Conservation (phyloP, 1,140 invertebrate species). For the Cecropterus lyciades region DNA sequence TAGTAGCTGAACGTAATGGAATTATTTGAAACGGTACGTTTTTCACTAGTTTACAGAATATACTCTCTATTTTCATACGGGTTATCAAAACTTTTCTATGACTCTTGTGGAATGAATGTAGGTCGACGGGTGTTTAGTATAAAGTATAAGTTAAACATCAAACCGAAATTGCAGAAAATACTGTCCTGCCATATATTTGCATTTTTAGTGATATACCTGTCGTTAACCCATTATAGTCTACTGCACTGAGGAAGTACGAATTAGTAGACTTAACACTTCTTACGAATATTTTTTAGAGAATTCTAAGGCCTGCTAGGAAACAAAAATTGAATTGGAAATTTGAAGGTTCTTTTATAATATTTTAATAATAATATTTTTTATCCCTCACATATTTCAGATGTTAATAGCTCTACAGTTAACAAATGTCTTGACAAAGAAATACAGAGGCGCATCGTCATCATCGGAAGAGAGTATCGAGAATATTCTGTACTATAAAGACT, state of each 20-base stretch:
- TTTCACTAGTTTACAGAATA: neutral
- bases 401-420: constrained; percentile 47
- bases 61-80: neutral
- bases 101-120: neutral
- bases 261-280: too few species aligned
- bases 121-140: neutral
- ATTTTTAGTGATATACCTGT: too few species aligned
- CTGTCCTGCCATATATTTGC: too few species aligned
- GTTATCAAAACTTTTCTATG: constrained; percentile 1
- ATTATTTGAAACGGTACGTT: constrained; percentile 31
- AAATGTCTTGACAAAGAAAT: constrained; percentile 45
- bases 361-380: too few species aligned
- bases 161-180: too few species aligned
- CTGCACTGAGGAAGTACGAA: too few species aligned
- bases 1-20: constrained; percentile 19
- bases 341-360: too few species aligned
- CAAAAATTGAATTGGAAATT: too few species aligned
- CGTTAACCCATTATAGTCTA: too few species aligned
- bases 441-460: constrained; percentile 50
- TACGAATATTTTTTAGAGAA: too few species aligned
- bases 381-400: constrained; percentile 43
- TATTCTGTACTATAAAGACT: constrained; percentile 71
- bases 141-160: too few species aligned
- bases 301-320: too few species aligned
- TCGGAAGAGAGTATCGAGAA: constrained; percentile 74